Evolutionary conservation across 2,888 invertebrate species (phyloP), one percentile per base, ranked within the genome.

Genomic region (Nemotelus nigrinus): DNA sequence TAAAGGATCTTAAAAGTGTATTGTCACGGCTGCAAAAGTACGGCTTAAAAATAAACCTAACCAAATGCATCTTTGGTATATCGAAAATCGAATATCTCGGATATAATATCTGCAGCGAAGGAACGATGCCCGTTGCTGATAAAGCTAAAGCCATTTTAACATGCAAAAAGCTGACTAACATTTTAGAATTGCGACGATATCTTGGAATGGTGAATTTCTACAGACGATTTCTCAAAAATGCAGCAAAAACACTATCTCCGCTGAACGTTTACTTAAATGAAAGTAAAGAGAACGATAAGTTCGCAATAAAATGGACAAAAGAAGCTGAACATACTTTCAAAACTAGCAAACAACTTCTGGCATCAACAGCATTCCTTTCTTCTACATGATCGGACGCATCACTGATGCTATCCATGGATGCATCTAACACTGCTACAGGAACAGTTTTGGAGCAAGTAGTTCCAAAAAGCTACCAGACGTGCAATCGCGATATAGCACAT

Each of bases 201-300:
- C 45, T 72, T 0, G 72, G 58, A 1, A 72, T 72, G 6, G 0
- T 72, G 0, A 72, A 72, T 10, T 72, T 72, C 43, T 72, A 72
- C 6, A 3, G 72, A 1, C 43, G n/a, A 43, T 57, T 72, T 2
- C 0, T 57, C 0, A 44, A 8, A 2, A 72, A 72, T 44, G 55
- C 71, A 3, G 71, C 58, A 1, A 44, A 72, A 10, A 43, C n/a
- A 0, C 44, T 68, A 3, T 3, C 25, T 5, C 68, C 45, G 2
- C 57, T 72, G 3, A 57, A 72, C 4, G 0, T 0, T 2, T 58
- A 41, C 0, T 41, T 72, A 2, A 0, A 2, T 1, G 57, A 45
- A n/a, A n/a, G n/a, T n/a, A n/a, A n/a, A n/a, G n/a, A n/a, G n/a
- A n/a, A n/a, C n/a, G n/a, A n/a, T n/a, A n/a, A n/a, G n/a, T n/a